These are phyloP conservation scores for Crossocerus cetratus DNA, from an alignment of 2,888 invertebrate genomes.

Conservation along the genomic window DNA sequence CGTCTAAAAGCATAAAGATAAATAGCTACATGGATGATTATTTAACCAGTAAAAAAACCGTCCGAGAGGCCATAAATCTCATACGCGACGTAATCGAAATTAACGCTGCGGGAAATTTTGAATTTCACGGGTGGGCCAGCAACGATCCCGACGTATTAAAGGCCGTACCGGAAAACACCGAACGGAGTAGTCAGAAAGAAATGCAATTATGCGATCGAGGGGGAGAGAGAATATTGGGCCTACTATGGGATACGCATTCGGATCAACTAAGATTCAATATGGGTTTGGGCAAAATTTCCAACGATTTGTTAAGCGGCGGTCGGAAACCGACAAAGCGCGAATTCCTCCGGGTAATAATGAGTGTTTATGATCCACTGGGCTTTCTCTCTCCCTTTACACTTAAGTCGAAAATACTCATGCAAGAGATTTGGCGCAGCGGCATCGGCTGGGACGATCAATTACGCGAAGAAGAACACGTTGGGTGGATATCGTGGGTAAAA, in stretches of 20 bases:
- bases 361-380: no score
- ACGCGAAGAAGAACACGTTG: not conserved
- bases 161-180: not conserved
- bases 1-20: not conserved
- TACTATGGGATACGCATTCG: not conserved
- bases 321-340: not conserved
- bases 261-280: not conserved
- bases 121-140: not conserved
- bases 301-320: not conserved
- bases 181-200: not conserved
- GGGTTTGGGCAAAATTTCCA: not conserved
- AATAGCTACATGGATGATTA: constrained; percentile 8
- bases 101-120: not conserved
- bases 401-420: no score
- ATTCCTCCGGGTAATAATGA: not conserved
- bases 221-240: not conserved
- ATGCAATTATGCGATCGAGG: not conserved
- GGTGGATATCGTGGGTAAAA: not conserved
- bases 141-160: not conserved
- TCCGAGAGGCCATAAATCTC: not conserved
- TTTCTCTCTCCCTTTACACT: no score
- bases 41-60: not conserved
- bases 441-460: not conserved
- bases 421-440: not conserved
- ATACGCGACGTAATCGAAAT: not conserved